Evolutionary conservation across 2,888 invertebrate genomes (phyloP).

Genomic region (Scaptomyza parva): DNA sequence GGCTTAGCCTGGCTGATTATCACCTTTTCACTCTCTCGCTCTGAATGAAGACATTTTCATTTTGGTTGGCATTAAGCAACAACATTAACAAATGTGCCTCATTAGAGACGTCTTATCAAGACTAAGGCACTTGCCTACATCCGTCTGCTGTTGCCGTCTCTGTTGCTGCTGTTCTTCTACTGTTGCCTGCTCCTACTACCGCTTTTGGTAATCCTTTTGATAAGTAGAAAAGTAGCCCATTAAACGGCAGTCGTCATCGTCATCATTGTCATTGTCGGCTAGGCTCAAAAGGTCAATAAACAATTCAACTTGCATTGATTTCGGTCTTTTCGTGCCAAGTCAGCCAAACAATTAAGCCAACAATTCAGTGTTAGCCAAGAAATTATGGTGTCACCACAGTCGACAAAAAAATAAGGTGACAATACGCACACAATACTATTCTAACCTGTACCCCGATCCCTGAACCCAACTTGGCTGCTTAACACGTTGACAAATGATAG

Average conservation of each 20-base stretch:
- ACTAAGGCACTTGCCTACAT: slow-evolving; percentile 19
- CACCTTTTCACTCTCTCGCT: slow-evolving; percentile 38
- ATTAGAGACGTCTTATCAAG: slow-evolving; percentile 66
- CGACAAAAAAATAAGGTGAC: slow-evolving; percentile 23
- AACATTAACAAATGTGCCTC: slow-evolving; percentile 59
- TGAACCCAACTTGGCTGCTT: slow-evolving; percentile 53
- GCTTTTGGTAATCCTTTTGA: slow-evolving; percentile 57
- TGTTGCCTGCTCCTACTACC: background rate
- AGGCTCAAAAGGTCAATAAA: slow-evolving; percentile 71
- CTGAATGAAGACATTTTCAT: slow-evolving; percentile 33
- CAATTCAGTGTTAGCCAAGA: slow-evolving; percentile 72
- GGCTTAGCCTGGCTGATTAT: slow-evolving; percentile 51
- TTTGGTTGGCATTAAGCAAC: slow-evolving; percentile 13
- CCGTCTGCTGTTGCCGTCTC: slow-evolving; percentile 17
- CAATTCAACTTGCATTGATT: slow-evolving; percentile 75
- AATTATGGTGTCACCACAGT: slow-evolving; percentile 76
- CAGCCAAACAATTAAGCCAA: slow-evolving; percentile 74
- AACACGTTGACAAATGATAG: slow-evolving; percentile 74
- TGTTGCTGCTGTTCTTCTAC: background rate
- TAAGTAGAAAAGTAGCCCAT: slow-evolving; percentile 64
- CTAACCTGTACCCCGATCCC: background rate
- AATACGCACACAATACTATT: slow-evolving; percentile 25
- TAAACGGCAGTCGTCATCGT: slow-evolving; percentile 63
- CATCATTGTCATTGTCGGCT: slow-evolving; percentile 49
- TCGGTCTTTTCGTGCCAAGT: slow-evolving; percentile 41